Evolutionary conservation across 1,140 invertebrate genomes (phyloP).

Genomic region (Trichonephila clavipes): DNA sequence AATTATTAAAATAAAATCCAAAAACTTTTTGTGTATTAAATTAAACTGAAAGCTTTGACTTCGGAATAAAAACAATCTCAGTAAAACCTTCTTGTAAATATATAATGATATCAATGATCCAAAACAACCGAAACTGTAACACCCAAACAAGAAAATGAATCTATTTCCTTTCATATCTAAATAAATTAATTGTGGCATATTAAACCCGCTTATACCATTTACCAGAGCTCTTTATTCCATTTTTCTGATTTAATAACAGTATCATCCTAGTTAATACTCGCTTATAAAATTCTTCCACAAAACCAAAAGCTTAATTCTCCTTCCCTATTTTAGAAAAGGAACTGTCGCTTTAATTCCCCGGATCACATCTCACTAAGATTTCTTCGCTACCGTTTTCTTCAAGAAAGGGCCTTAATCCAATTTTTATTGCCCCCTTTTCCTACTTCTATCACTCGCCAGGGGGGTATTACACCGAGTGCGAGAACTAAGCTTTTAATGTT

Average conservation of each 20-base stretch:
- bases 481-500: conserved; percentile 73
- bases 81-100: neutral
- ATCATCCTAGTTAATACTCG: conserved; percentile 6
- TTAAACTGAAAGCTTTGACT: neutral
- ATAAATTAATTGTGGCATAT: neutral
- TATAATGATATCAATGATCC: neutral
- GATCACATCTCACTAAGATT: conserved; percentile 5
- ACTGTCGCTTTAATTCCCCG: neutral
- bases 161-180: neutral
- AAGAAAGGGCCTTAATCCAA: conserved; percentile 35
- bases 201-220: conserved; percentile 4
- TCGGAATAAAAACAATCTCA: neutral
- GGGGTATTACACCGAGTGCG: conserved; percentile 36
- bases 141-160: neutral
- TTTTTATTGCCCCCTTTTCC: conserved; percentile 61
- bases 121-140: neutral
- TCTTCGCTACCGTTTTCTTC: conserved; percentile 35
- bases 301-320: neutral
- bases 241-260: conserved; percentile 28
- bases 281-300: neutral
- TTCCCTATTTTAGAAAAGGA: neutral
- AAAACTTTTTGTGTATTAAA: no score
- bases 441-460: conserved; percentile 45
- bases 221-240: neutral
- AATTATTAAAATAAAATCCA: no score